phyloP scores from a whole-genome alignment of 1,140 invertebrate genomes.

The Trypoxylus dichotomus region DNA sequence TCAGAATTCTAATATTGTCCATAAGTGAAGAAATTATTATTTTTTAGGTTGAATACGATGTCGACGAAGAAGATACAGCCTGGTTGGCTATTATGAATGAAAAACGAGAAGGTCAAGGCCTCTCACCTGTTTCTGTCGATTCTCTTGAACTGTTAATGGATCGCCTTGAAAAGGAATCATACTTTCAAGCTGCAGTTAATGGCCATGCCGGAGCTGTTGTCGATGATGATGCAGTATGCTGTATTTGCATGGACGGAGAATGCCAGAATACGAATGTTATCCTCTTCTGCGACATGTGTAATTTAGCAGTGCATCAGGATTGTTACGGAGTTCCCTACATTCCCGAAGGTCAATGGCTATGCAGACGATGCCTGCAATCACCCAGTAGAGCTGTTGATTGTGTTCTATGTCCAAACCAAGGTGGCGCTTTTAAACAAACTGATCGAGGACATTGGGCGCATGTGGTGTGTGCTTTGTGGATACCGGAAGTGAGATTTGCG shows the following conservation, averaged over 20 bases:
- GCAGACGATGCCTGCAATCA: slow-evolving; percentile 89
- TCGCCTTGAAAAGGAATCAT: slow-evolving; percentile 95
- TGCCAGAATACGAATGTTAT: slow-evolving; percentile 95
- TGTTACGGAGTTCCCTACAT: slow-evolving; percentile 99
- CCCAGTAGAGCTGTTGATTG: slow-evolving; percentile 95
- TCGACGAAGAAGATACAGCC: slow-evolving; percentile 95
- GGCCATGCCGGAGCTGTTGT: slow-evolving; percentile 73
- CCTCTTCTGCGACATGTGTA: slow-evolving; percentile 99
- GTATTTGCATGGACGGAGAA: slow-evolving; percentile 93
- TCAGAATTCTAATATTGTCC: background rate
- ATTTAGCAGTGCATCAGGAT: slow-evolving; percentile 97
- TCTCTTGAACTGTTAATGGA: slow-evolving; percentile 95
- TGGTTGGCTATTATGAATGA: slow-evolving; percentile 91
- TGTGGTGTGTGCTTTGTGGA: slow-evolving; percentile 98
- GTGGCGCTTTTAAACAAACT: slow-evolving; percentile 98
- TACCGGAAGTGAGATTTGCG: slow-evolving; percentile 97
- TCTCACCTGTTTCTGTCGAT: slow-evolving; percentile 77
- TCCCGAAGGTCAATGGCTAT: slow-evolving; percentile 98
- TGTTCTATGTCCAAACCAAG: slow-evolving; percentile 95
- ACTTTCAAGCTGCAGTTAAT: slow-evolving; percentile 73
- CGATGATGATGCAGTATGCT: slow-evolving; percentile 97
- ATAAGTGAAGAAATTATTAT: slow-evolving; percentile 33
- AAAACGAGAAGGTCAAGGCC: slow-evolving; percentile 66
- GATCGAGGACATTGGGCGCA: slow-evolving; percentile 96
- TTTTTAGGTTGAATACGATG: slow-evolving; percentile 88